Evolutionary conservation across 2,797 vertebrate species (phyloP).

Genomic region (Botia almorhae): DNA sequence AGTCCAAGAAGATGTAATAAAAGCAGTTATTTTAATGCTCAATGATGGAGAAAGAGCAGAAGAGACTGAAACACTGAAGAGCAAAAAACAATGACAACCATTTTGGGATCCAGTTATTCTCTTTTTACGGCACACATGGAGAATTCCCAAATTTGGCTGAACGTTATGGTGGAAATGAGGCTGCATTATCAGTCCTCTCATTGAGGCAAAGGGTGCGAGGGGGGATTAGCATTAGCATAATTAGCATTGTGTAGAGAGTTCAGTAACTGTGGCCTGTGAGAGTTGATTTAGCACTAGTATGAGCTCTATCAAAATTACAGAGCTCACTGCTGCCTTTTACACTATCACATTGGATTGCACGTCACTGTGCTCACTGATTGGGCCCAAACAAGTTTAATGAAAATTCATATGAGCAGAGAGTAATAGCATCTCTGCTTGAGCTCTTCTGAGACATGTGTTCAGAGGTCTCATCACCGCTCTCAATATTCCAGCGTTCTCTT

Average conservation of each 20-base stretch:
- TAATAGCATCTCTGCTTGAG: constrained; percentile 8
- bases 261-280: constrained; percentile 9
- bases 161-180: constrained; percentile 29
- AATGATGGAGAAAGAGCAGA: background rate
- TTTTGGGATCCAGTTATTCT: constrained; percentile 25
- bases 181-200: constrained; percentile 37
- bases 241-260: constrained; percentile 37
- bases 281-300: constrained; percentile 20
- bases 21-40: background rate
- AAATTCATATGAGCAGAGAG: constrained; percentile 33
- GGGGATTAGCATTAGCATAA: constrained; percentile 38
- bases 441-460: background rate
- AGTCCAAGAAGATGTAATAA: background rate
- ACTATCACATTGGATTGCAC: constrained; percentile 11
- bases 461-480: background rate
- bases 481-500: background rate
- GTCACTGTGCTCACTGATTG: background rate
- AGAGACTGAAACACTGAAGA: constrained; percentile 8
- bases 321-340: constrained; percentile 21
- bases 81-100: constrained; percentile 7
- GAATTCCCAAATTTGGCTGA: constrained; percentile 21
- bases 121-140: constrained; percentile 29
- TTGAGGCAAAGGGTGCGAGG: constrained; percentile 15
- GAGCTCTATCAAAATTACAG: constrained; percentile 18
- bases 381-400: constrained; percentile 13